Evolutionary conservation across 2,113 vertebrate genomes (phyloP), one percentile per base, ranked within the genome.

Genomic region (Grammomys dolichurus): DNA sequence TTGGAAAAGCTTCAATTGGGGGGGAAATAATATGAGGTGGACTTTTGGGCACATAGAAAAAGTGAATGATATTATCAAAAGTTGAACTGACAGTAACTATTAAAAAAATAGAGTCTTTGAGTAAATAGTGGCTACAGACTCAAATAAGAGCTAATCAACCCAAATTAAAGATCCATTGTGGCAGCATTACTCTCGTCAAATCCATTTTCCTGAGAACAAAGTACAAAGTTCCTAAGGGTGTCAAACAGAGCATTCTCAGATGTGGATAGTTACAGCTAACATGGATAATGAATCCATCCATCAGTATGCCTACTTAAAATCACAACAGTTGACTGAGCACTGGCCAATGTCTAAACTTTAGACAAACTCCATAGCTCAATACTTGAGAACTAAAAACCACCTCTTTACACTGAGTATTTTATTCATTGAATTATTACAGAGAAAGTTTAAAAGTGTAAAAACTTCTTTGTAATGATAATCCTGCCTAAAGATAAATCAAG

Each of bases 401-500:
- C 51, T 86, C 17, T 77, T 87, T 58, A 78, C 9, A 12, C 2
- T 36, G 28, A 93, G 28, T 86, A 7, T 26, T 82, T 63, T 22
- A 58, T 85, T 56, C 89, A 51, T 43, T 56, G 22, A 86, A 31
- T 56, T 33, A 92, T 2, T 26, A 19, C 58, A 89, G 85, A 97
- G 12, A 6, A n/a, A 69, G 28, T 63, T 70, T 43, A 63, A 48
- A 89, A 56, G 1, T 40, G 67, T 36, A 70, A 69, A 51, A 81
- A 40, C 12, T 11, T 92, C 43, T 92, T 87, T 56, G 20, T 46
- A 46, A 56, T 6, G 7, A 11, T 60, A 85, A 75, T 14, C 58
- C 40, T 85, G 63, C 33, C 63, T 65, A 89, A 94, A 85, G 28
- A 73, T 56, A 70, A 93, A 63, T 60, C 46, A 82, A 72, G n/a